These are phyloP conservation scores for Bombylius major DNA, from an alignment of 2,888 invertebrate species.

Conservation along the genomic window DNA sequence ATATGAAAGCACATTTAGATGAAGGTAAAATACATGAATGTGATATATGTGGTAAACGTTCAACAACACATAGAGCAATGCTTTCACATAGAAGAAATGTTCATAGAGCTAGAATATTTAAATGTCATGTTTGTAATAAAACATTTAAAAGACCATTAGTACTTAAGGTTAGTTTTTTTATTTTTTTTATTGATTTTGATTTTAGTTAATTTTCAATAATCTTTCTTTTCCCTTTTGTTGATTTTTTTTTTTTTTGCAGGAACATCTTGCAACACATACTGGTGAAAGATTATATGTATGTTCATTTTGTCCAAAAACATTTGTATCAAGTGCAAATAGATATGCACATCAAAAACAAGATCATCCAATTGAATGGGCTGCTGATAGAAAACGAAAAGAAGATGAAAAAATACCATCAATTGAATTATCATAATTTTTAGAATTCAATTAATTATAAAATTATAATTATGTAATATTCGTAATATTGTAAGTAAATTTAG, in stretches of 20 bases:
- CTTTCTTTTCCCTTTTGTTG: neutral
- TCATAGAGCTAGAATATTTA: constrained; percentile 15
- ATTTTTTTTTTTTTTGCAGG: constrained; percentile 15
- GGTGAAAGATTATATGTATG: constrained; percentile 34
- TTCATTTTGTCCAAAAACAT: constrained; percentile 32
- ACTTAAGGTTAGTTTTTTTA: constrained; percentile 13
- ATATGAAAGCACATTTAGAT: constrained; percentile 15
- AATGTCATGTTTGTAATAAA: constrained; percentile 17
- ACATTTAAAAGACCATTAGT: constrained; percentile 17
- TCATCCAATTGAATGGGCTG: constrained; percentile 30
- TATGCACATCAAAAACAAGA: constrained; percentile 33
- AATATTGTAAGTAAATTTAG: too few species aligned
- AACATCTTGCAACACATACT: constrained; percentile 35
- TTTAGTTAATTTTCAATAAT: constrained; percentile 2
- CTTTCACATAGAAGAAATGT: constrained; percentile 18
- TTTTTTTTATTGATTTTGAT: neutral
- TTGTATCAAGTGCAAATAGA: constrained; percentile 35
- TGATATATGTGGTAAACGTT: constrained; percentile 17
- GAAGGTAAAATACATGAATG: constrained; percentile 15
- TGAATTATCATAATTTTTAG: too few species aligned
- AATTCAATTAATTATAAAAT: too few species aligned
- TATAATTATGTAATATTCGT: too few species aligned
- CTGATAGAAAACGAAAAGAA: neutral
- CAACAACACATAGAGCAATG: constrained; percentile 16
- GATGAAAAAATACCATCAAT: neutral